Percentiles rank a stretch among this genome's conserved stretches.
Conservation (phyloP, 2,113 vertebrate genomes). For the Hoplias malabaricus region DNA sequence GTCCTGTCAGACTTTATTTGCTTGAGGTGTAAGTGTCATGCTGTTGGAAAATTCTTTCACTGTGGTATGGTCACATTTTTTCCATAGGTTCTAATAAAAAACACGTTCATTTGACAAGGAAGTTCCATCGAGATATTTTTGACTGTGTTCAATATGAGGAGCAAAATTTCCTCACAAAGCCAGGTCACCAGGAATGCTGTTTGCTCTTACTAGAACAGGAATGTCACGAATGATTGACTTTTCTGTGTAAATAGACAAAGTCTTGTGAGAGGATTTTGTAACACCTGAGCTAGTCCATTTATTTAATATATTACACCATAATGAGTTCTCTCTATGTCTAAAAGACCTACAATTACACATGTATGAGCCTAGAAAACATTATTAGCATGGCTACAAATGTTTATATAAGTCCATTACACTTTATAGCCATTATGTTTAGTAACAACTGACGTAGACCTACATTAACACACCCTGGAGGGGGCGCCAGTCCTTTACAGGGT, state of each 20-base stretch:
- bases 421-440: no score
- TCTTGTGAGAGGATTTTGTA: no score
- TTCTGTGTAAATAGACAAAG: background rate
- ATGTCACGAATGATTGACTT: background rate
- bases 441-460: no score
- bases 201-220: background rate
- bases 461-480: no score
- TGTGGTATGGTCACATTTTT: background rate
- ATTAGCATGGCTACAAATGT: no score
- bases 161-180: background rate
- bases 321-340: no score
- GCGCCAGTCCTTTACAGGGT: no score
- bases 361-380: no score
- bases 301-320: no score
- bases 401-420: no score
- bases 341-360: no score
- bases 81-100: background rate
- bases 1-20: background rate
- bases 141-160: background rate
- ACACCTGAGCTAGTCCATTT: no score
- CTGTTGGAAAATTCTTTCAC: background rate
- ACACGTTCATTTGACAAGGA: background rate
- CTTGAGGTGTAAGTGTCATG: background rate
- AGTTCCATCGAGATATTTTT: background rate
- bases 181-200: background rate